Evolutionary conservation across 2,888 invertebrate species (phyloP).

Genomic region (Crepidodera aurea): DNA sequence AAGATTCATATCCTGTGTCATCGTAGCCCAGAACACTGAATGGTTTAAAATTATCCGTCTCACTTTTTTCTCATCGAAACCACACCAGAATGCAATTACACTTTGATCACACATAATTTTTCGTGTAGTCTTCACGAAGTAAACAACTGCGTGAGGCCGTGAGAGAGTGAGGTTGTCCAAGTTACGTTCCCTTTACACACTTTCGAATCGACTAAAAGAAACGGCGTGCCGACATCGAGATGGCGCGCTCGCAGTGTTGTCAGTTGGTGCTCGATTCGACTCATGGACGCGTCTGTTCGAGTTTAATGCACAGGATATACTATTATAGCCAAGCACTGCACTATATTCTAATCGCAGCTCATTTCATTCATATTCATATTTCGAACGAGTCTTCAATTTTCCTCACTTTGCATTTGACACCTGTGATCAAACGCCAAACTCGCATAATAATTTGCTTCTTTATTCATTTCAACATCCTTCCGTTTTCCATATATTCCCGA

Average conservation of each 20-base stretch:
- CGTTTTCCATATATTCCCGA: neutral
- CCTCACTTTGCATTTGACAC: constrained; percentile 10
- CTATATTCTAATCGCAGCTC: constrained; percentile 13
- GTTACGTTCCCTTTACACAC: constrained; percentile 40
- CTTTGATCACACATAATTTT: constrained; percentile 28
- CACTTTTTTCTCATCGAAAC: constrained; percentile 13
- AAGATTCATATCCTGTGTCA: constrained; percentile 44
- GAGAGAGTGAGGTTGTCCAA: constrained; percentile 31
- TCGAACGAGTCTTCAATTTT: constrained; percentile 10
- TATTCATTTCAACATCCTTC: neutral
- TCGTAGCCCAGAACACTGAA: neutral
- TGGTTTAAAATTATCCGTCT: constrained; percentile 7
- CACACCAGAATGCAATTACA: constrained; percentile 19
- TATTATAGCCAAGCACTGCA: constrained; percentile 21
- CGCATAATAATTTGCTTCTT: neutral
- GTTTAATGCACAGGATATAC: constrained; percentile 21
- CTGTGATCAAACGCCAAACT: constrained; percentile 2
- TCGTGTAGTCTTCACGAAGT: constrained; percentile 31
- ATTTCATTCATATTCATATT: constrained; percentile 25
- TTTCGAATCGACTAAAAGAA: constrained; percentile 50
- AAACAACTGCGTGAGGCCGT: constrained; percentile 40
- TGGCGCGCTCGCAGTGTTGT: constrained; percentile 47
- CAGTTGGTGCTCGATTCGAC: constrained; percentile 28
- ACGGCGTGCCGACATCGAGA: constrained; percentile 46
- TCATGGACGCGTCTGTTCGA: constrained; percentile 1